Conservation (phyloP, 37 sponge, comb jelly and placozoan genomes). For the Halichondria panicea region DNA sequence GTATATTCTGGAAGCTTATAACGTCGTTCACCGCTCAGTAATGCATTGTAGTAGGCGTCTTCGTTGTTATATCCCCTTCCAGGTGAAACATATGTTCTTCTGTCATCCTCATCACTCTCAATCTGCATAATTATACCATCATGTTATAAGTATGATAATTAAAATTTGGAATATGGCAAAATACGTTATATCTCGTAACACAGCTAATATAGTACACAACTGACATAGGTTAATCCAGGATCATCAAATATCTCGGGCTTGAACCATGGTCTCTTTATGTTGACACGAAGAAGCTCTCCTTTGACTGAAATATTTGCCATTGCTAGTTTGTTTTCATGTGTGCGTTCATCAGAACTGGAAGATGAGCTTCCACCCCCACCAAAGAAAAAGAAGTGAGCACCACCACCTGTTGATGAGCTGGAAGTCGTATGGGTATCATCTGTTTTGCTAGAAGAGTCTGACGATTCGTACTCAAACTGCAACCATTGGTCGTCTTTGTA, state of each 20-base stretch:
- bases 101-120: not conserved
- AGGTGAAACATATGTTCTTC: not conserved
- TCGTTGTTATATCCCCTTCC: constrained; percentile 1
- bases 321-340: not conserved
- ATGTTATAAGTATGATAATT: constrained; percentile 2
- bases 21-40: not conserved
- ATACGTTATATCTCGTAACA: not conserved
- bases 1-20: constrained; percentile 40
- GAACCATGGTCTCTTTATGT: constrained; percentile 63
- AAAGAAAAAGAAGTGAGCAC: constrained; percentile 5
- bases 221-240: constrained; percentile 14
- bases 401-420: not conserved
- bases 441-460: not conserved
- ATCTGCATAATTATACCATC: not conserved
- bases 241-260: constrained; percentile 43
- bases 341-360: not conserved
- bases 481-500: constrained; percentile 45
- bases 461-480: constrained; percentile 38
- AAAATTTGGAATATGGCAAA: not conserved
- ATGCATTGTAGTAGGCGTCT: not conserved
- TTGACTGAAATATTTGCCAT: constrained; percentile 2
- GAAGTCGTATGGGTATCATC: not conserved
- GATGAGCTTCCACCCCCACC: not conserved
- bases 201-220: not conserved
- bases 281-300: constrained; percentile 57